Conservation (phyloP, 2,888 invertebrate species). For the Apocheima hispidaria region DNA sequence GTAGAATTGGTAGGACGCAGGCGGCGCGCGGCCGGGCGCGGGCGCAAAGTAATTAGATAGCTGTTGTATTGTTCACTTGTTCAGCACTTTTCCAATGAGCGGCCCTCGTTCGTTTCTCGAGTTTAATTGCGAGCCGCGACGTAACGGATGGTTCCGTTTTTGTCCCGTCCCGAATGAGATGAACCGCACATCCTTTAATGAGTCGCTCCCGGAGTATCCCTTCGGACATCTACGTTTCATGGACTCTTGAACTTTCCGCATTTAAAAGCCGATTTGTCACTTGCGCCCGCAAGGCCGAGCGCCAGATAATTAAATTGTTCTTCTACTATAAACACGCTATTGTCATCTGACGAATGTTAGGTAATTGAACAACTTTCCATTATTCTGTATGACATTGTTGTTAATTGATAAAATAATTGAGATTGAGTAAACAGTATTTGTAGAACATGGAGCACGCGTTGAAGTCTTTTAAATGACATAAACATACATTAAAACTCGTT, state of each 20-base stretch:
- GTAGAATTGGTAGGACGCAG: slow-evolving; percentile 64
- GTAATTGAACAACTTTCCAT: slow-evolving; percentile 8
- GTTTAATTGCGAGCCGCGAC: slow-evolving; percentile 80
- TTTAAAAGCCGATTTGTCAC: slow-evolving; percentile 49
- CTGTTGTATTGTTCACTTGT: slow-evolving; percentile 77
- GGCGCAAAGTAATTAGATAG: slow-evolving; percentile 80
- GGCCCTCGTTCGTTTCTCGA: slow-evolving; percentile 64
- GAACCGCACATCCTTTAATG: slow-evolving; percentile 77
- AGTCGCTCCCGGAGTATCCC: slow-evolving; percentile 57
- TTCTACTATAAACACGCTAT: slow-evolving; percentile 38
- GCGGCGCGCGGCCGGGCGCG: slow-evolving; percentile 9
- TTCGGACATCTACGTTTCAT: slow-evolving; percentile 54
- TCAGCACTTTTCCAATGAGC: slow-evolving; percentile 78
- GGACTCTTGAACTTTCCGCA: slow-evolving; percentile 51
- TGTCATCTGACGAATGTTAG: slow-evolving; percentile 27
- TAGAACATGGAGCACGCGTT: slow-evolving; percentile 16
- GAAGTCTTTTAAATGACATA: slow-evolving; percentile 24
- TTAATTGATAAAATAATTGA: slow-evolving; percentile 16
- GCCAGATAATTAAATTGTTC: slow-evolving; percentile 42
- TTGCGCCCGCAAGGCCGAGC: slow-evolving; percentile 39
- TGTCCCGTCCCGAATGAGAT: slow-evolving; percentile 71
- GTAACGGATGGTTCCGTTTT: slow-evolving; percentile 79
- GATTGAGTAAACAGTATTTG: not conserved
- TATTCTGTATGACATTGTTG: slow-evolving; percentile 13
- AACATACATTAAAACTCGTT: slow-evolving; percentile 29